These are phyloP conservation scores for Scaptomyza parva DNA, from an alignment of 2,888 invertebrate genomes.

Conservation along the genomic window DNA sequence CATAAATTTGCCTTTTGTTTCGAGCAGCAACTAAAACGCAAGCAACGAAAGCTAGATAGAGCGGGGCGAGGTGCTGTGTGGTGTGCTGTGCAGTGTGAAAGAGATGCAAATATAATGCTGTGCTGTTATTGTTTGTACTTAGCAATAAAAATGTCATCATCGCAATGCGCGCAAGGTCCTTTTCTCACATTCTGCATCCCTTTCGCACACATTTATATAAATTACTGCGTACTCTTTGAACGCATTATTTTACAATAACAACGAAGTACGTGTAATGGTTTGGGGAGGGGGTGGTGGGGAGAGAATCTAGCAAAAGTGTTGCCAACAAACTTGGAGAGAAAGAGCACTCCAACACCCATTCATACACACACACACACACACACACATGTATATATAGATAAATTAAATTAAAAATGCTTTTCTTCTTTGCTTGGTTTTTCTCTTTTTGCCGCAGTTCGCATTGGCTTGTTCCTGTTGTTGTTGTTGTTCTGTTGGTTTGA, in stretches of 20 bases:
- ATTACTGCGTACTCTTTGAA: constrained; percentile 49
- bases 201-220: constrained; percentile 27
- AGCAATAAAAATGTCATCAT: constrained; percentile 76
- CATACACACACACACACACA: constrained; percentile 8
- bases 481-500: constrained; percentile 42
- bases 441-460: constrained; percentile 16
- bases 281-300: too few species aligned
- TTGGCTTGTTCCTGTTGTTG: constrained; percentile 23
- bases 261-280: constrained; percentile 8
- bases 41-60: not conserved
- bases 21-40: constrained; percentile 1
- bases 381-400: constrained; percentile 44
- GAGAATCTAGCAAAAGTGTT: constrained; percentile 46
- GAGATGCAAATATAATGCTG: constrained; percentile 33
- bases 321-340: constrained; percentile 17
- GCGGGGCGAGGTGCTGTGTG: not conserved
- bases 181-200: constrained; percentile 34
- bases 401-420: constrained; percentile 73
- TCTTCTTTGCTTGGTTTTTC: constrained; percentile 30
- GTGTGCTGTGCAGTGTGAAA: not conserved
- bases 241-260: constrained; percentile 66
- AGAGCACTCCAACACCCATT: constrained; percentile 16
- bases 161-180: constrained; percentile 45
- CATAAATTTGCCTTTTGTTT: constrained; percentile 76
- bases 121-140: constrained; percentile 56